Evolutionary conservation across 2,888 invertebrate genomes (phyloP).

Genomic region (Eremobia ochroleuca): DNA sequence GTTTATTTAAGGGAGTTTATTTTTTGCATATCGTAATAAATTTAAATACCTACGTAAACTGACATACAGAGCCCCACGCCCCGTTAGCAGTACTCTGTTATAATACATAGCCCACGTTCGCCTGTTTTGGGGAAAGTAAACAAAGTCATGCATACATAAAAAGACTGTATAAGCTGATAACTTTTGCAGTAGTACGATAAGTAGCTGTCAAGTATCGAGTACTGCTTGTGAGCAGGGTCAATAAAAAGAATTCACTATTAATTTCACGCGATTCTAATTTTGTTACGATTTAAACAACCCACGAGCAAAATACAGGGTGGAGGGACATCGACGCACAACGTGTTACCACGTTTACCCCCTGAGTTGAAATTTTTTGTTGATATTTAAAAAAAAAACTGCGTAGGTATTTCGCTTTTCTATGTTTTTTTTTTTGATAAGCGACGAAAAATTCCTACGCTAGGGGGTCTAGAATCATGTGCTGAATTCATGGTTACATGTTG

Average conservation of each 20-base stretch:
- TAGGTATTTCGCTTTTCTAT: background rate
- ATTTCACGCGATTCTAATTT: background rate
- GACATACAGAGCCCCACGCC: conserved; percentile 13
- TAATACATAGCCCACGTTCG: conserved; percentile 35
- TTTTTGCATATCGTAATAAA: conserved; percentile 42
- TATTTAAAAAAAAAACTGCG: background rate
- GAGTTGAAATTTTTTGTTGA: background rate
- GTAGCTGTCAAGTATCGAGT: conserved; percentile 5
- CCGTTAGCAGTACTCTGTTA: conserved; percentile 17
- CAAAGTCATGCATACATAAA: conserved; percentile 22
- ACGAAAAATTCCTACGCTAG: background rate
- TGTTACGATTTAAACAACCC: background rate
- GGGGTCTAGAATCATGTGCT: background rate
- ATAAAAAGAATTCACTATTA: conserved; percentile 10
- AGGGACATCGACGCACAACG: background rate
- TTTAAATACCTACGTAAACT: conserved; percentile 16
- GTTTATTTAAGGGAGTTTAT: conserved; percentile 32
- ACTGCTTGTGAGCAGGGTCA: conserved; percentile 13
- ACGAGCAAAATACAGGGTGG: background rate
- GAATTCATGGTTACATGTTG: too few relatives aligned
- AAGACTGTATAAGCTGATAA: conserved; percentile 12
- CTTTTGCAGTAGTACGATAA: conserved; percentile 21
- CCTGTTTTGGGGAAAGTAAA: conserved; percentile 30
- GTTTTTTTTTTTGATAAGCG: background rate
- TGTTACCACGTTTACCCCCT: background rate